Evolutionary conservation across 2,888 invertebrate genomes (phyloP), one percentile per base, ranked within the genome.

Genomic region (Andricus curvator): DNA sequence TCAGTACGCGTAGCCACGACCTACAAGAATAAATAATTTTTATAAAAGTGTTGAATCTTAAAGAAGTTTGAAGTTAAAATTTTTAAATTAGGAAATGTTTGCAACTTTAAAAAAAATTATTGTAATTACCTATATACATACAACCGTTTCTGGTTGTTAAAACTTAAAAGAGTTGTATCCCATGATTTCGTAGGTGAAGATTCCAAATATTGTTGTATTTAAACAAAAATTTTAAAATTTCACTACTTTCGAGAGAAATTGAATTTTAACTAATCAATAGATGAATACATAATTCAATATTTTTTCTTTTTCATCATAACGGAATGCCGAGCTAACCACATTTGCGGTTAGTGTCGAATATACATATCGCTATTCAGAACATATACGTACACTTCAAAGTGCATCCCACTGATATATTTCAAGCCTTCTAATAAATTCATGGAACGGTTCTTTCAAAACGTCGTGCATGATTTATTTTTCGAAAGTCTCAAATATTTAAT

Each of bases 361-460:
- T 48, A 44, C 13, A 48, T 48, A 48, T 48, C 22, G 48, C 70
- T 70, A 29, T 70, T 48, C 48, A 51, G 70, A 29, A 48, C 48
- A 70, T 48, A 48, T 6, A 17, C 29, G 48, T 17, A 68, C 25
- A 74, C 51, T 74, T 74, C 70, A 51, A 56, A 74, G 74, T 74
- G 29, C 56, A 33, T 74, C 74, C 74, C 74, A 74, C 56, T 74
- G 56, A 74, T 60, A 74, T 74, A 33, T 33, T 74, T 56, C 33
- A 74, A 51, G 74, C n/a, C 51, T 56, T 74, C 56, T 51, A 74
- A 74, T 74, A 56, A 74, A 74, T 74, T 60, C 74, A 74, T 74
- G 74, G 13, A 74, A 56, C 70, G 51, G 56, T 56, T 74, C 25
- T 68, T 68, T 48, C 3, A 67, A 5, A 37, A 37, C 9, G 8